Conservation (phyloP, 2,113 vertebrate genomes). For the Pipa parva region DNA sequence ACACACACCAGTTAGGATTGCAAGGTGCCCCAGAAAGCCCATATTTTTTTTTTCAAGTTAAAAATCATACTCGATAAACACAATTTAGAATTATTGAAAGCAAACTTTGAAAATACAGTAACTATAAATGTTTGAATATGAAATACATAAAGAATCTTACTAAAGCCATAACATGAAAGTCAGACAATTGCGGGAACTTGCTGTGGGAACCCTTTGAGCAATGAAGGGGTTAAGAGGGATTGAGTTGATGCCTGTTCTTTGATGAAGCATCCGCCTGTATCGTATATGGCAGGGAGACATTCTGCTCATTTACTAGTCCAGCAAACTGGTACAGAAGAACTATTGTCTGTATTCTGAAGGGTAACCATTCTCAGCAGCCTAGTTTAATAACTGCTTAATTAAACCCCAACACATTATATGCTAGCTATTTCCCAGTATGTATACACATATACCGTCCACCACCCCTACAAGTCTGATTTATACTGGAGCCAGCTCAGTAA, state of each 20-base stretch:
- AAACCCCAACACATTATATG: slow-evolving; percentile 37
- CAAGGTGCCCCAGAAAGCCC: too few relatives aligned
- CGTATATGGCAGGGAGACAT: slow-evolving; percentile 9
- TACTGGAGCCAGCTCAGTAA: neutral
- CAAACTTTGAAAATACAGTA: too few relatives aligned
- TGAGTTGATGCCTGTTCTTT: slow-evolving; percentile 16
- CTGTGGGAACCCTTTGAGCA: neutral
- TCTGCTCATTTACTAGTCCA: slow-evolving; percentile 12
- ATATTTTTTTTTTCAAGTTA: too few relatives aligned
- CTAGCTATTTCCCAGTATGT: slow-evolving; percentile 26
- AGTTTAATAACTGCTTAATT: slow-evolving; percentile 40
- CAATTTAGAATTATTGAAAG: too few relatives aligned
- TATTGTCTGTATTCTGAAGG: slow-evolving; percentile 27
- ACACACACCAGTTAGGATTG: too few relatives aligned
- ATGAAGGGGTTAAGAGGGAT: slow-evolving; percentile 12
- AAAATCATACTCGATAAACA: too few relatives aligned
- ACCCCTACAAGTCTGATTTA: neutral
- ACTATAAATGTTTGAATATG: too few relatives aligned
- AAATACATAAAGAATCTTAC: too few relatives aligned
- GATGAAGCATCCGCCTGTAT: slow-evolving; percentile 14
- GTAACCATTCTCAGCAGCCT: slow-evolving; percentile 18
- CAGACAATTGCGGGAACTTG: too few relatives aligned
- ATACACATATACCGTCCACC: neutral
- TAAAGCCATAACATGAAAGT: too few relatives aligned
- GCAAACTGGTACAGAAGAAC: slow-evolving; percentile 23